Evolutionary conservation across 2,888 invertebrate genomes (phyloP), one percentile per base, ranked within the genome.

Genomic region (Thelaira solivaga): DNA sequence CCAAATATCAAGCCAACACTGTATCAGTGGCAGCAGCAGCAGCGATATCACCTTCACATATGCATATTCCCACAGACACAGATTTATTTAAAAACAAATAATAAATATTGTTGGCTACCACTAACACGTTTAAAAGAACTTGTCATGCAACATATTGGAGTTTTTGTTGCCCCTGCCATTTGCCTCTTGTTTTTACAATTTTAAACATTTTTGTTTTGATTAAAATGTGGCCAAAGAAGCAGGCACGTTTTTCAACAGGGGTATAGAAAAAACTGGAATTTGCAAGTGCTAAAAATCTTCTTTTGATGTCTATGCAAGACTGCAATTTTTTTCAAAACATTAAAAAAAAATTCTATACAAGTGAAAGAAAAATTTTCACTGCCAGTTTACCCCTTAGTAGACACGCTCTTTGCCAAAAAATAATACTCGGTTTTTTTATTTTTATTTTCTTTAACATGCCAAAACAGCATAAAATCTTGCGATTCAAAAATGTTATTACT

Each of bases 401-500:
- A 1, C 18, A 53, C 53, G 55, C 24, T 53, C 34, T 55, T 22
- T 13, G 36, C 5, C 10, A 1, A 24, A 39, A 16, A 26, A 22
- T 11, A 24, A 24, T 13, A n/a, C n/a, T n/a, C n/a, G n/a, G n/a
- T n/a, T n/a, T n/a, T n/a, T 0, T 18, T 5, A 11, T 34, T 16
- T 62, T 8, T 36, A 36, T 24, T 62, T 47, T 47, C 47, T 3
- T 13, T 16, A 41, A 24, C 26, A 8, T 49, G 49, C 49, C 29
- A 41, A 18, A 53, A 6, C 59, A 16, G 8, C 59, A 31, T 61
- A 16, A 51, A 59, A 53, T 74, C 49, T 45, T 47, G 18, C 20
- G 10, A 26, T 16, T 62, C 8, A 45, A 59, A 53, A 62, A 31
- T 55, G 22, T 55, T 75, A 68, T 75, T 68, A 68, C 62, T 55